A percentile compares a stretch with the other conserved stretches of the same genome.
Evolutionary conservation across 1,140 invertebrate species (phyloP).

Genomic region (Heterodera schachtii): DNA sequence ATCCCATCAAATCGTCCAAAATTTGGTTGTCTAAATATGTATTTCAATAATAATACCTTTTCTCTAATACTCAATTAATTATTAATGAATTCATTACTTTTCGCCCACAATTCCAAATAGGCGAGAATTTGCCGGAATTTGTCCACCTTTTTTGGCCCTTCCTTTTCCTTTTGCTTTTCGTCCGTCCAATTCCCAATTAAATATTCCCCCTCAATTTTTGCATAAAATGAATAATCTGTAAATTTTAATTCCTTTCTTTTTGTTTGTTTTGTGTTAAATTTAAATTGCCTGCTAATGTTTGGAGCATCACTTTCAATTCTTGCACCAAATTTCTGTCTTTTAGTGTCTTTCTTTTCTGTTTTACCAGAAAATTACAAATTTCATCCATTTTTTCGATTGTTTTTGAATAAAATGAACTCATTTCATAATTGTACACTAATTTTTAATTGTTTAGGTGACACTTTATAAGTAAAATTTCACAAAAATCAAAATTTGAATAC

Average conservation of each 20-base stretch:
- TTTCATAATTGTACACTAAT: too few species aligned
- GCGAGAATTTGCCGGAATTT: neutral
- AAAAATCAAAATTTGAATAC: too few species aligned
- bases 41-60: neutral
- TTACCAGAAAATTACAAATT: too few species aligned
- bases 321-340: neutral
- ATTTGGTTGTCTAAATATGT: neutral
- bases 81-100: neutral
- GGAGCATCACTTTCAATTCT: neutral
- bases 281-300: neutral
- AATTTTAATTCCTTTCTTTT: neutral
- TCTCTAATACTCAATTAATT: neutral
- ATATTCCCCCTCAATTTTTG: neutral
- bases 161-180: neutral
- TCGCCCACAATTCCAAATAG: neutral
- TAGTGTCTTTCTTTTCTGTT: too few species aligned
- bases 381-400: too few species aligned
- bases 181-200: neutral
- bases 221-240: neutral
- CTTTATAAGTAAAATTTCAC: too few species aligned
- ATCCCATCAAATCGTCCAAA: neutral
- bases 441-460: too few species aligned
- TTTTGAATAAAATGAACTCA: too few species aligned
- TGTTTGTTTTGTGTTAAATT: too few species aligned
- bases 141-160: neutral